Base-by-base conservation (phyloP, 1,140 invertebrate species). In the Eufriesea mexicana region DNA sequence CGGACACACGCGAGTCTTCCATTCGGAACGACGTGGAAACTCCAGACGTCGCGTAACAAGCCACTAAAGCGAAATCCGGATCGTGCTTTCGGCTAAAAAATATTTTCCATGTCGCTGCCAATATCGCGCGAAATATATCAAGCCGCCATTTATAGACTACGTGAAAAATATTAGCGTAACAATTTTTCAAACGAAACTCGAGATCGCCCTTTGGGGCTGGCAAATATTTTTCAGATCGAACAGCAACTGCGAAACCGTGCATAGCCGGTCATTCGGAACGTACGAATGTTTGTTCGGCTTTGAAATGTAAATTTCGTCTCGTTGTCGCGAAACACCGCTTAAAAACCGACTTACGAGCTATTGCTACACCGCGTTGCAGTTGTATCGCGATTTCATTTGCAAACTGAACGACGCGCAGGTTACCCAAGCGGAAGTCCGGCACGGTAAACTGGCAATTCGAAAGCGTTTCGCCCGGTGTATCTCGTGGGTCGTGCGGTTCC, bases 381-480 rank as follows among this genome's bases (percentile, higher is more conserved):
- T 57, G 66, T 71, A 47, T 61, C 47, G 35, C 2, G 55, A 66
- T 83, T 51, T 70, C 74, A 12, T 51, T 70, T 66, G 47, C 18
- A 78, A 83, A 54, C 70, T 62, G 64, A 78, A 78, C 74, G 55
- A n/a, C 28, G 18, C n/a, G 16, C 18, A n/a, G 25, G 16, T 54
- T 23, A n/a, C 25, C 18, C 18, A 64, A 23, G 66, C 47, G 64
- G 28, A 68, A 61, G 55, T 83, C 62, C 45, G 54, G 67, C 54
- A 54, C 18, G 66, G 55, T 78, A 70, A 83, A 71, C 74, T n/a
- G n/a, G 47, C 66, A 71, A 71, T 78, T 78, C 73, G 74, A 42
- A 70, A 78, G 66, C 80, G 66, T 83, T 83, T 83, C 80, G n/a
- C 45, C 45, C 20, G 23, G 64, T 54, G 66, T 25, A 77, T 54